A percentile compares a stretch with the other conserved stretches of the same genome.
Evolutionary conservation across 1,140 invertebrate genomes (phyloP).

Genomic region (Drosophila nannoptera): DNA sequence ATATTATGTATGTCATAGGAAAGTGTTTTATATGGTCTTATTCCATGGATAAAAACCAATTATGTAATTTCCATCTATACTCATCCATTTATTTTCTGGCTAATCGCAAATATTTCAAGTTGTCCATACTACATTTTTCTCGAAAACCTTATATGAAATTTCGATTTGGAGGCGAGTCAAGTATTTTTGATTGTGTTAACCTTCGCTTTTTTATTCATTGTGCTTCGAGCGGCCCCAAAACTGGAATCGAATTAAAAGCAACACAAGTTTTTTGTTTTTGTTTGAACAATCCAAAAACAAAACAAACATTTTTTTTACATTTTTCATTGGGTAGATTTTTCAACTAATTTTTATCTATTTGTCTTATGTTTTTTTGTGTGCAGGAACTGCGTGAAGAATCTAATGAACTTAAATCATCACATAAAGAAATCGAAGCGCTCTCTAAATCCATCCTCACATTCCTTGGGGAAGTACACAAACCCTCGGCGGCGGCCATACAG

Average conservation of each 20-base stretch:
- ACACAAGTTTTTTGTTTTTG: conserved; percentile 22
- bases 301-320: not conserved
- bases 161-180: conserved; percentile 39
- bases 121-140: conserved; percentile 10
- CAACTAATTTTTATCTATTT: conserved; percentile 20
- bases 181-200: conserved; percentile 37
- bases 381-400: conserved; percentile 84
- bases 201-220: conserved; percentile 28
- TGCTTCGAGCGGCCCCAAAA: conserved; percentile 19
- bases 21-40: too few relatives aligned
- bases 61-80: conserved; percentile 2
- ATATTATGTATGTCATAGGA: too few relatives aligned
- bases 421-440: conserved; percentile 81
- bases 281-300: not conserved
- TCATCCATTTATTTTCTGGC: conserved; percentile 16
- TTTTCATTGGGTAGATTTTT: not conserved
- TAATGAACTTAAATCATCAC: conserved; percentile 80
- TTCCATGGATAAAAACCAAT: too few relatives aligned
- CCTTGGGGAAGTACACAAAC: conserved; percentile 81
- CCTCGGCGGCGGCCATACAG: conserved; percentile 80
- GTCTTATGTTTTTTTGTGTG: conserved; percentile 31
- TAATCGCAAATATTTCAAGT: conserved; percentile 29
- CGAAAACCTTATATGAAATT: conserved; percentile 13
- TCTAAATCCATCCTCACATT: conserved; percentile 82
- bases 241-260: conserved; percentile 55